phyloP scores from a whole-genome alignment of 2,113 vertebrate species.

The Lutjanus erythropterus region DNA sequence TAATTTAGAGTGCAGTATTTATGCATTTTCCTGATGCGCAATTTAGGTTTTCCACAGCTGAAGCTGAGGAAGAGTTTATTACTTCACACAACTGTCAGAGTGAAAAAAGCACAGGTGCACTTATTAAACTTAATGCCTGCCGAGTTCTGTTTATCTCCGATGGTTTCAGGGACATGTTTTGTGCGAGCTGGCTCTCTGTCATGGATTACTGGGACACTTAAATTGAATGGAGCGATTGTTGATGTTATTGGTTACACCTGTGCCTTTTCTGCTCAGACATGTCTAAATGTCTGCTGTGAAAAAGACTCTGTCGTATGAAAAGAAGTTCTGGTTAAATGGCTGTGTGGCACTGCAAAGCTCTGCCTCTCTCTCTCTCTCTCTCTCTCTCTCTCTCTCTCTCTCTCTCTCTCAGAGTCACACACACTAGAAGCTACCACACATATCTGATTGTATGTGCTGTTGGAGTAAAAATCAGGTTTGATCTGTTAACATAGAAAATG shows the following conservation, averaged over 20 bases:
- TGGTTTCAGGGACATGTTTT: not conserved
- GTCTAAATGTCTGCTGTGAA: not conserved
- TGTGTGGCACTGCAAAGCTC: not conserved
- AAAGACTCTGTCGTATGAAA: not conserved
- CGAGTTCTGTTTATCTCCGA: not conserved
- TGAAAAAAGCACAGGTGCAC: not conserved
- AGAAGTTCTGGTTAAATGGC: not conserved
- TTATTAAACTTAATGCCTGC: constrained; percentile 1
- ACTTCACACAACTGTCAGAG: not conserved
- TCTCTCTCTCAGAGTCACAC: not conserved
- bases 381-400: too few species aligned
- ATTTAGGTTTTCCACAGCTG: not conserved
- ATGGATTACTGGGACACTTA: not conserved
- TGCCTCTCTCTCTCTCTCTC: too few species aligned
- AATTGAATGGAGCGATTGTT: not conserved
- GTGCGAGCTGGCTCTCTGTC: not conserved
- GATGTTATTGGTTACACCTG: not conserved
- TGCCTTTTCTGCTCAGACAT: not conserved
- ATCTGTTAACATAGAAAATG: not conserved
- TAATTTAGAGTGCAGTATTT: not conserved
- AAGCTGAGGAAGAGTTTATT: not conserved
- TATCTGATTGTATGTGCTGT: not conserved
- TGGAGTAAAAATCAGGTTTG: not conserved
- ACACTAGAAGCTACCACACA: not conserved
- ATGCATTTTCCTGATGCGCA: not conserved